Evolutionary conservation across 2,888 invertebrate genomes (phyloP), one percentile per base, ranked within the genome.

Genomic region (Erebia aethiops): DNA sequence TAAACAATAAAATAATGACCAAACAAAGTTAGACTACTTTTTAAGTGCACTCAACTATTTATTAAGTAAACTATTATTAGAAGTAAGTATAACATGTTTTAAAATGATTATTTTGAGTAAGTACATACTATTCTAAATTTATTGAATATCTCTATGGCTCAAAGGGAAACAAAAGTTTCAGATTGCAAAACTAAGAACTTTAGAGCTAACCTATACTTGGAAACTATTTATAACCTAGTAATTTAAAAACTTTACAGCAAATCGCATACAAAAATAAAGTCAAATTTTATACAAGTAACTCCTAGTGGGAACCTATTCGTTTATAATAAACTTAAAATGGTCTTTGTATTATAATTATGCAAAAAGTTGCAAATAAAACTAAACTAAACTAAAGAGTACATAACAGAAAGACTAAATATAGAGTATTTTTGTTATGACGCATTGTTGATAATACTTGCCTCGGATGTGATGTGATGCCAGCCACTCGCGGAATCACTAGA

Each of bases 401-500:
- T 58, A 52, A n/a, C 41, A 52, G 58, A 51, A 67, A 71, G 52
- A 64, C 43, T 65, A 54, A 41, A 18, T 16, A 58, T 66, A 51
- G 49, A 54, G n/a, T 64, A 35, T 63, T 52, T 54, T 54, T 69
- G 62, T 71, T 57, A 57, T 67, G 69, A 74, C 72, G 71, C 49
- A 72, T 56, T 67, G 70, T 7, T 69, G 65, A 54, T 71, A 73
- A 64, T 71, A 75, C 87, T 84, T 89, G 96, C 96, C 94, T 96
- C 96, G 82, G 95, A 95, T 76, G 94, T 94, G 85, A 95, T 94
- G 87, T 95, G 95, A 86, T 95, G 95, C 90, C 94, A 94, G 83
- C 94, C 95, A 88, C 95, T 95, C 78, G 95, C 95, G 80, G 95
- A 96, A 87, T 95, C 95, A 88, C 96, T 96, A 76, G 96, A 96